Percentiles rank a stretch among this genome's conserved stretches.
These are phyloP conservation scores for Trididemnum clinides DNA, from an alignment of 23 tunicate genomes.

Conservation along the genomic window DNA sequence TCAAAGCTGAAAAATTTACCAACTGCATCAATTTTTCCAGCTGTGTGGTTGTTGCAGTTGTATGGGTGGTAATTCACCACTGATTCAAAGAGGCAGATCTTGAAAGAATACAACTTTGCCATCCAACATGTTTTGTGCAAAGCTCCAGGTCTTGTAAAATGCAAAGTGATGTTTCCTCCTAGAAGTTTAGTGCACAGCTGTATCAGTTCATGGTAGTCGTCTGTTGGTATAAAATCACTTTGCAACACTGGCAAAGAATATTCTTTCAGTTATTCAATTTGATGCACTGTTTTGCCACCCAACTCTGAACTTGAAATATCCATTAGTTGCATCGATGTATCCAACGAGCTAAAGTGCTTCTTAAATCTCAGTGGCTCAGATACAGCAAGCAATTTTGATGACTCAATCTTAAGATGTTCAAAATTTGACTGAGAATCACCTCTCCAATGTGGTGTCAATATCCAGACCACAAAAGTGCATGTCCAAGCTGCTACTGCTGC, in stretches of 20 bases:
- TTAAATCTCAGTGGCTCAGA: slow-evolving; percentile 4
- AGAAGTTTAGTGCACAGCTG: slow-evolving; percentile 16
- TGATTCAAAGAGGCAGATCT: slow-evolving; percentile 16
- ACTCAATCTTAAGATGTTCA: neutral
- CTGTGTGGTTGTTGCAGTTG: neutral
- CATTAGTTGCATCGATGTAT: neutral
- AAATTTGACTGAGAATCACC: slow-evolving; percentile 19
- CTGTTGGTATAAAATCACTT: slow-evolving; percentile 11
- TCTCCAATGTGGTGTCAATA: slow-evolving; percentile 14
- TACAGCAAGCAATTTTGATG: slow-evolving; percentile 10
- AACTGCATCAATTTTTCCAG: neutral
- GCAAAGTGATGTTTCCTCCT: slow-evolving; percentile 1
- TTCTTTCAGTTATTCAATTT: neutral
- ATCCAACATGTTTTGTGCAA: neutral
- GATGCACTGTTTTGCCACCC: neutral
- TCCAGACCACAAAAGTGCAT: slow-evolving; percentile 23
- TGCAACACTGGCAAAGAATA: slow-evolving; percentile 10
- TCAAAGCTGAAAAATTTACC: neutral
- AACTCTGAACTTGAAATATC: slow-evolving; percentile 14
- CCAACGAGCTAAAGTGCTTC: slow-evolving; percentile 18
- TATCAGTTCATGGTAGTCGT: slow-evolving; percentile 23
- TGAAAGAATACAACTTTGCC: slow-evolving; percentile 3
- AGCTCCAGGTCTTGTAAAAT: neutral
- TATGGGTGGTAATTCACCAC: neutral
- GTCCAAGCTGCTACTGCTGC: slow-evolving; percentile 15